These are phyloP conservation scores for Otus sunia DNA, from an alignment of 2,113 vertebrate genomes.

Conservation along the genomic window DNA sequence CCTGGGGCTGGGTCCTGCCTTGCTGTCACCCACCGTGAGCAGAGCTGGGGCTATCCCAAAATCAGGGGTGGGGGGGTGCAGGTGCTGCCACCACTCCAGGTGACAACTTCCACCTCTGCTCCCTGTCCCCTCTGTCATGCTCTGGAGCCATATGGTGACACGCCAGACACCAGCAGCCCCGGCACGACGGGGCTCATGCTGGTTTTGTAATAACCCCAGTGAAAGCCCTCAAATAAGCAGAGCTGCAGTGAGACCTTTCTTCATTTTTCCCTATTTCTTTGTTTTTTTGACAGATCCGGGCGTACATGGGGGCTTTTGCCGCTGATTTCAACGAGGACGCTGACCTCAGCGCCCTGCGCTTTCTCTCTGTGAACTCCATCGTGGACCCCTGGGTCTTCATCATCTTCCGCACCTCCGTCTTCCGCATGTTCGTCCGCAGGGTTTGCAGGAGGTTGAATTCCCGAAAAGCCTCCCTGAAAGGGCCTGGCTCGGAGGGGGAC, in stretches of 20 bases:
- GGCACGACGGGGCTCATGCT: rapidly evolving
- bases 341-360: slow-evolving; percentile 75
- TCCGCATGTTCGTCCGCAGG: slow-evolving; percentile 68
- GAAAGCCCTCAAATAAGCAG: neutral
- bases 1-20: rapidly evolving
- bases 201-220: neutral
- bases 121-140: neutral
- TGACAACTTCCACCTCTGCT: neutral
- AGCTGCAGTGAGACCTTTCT: neutral
- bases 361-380: slow-evolving; percentile 80
- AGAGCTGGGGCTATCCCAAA: neutral
- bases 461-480: neutral
- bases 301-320: slow-evolving; percentile 70
- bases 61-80: rapidly evolving
- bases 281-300: slow-evolving; percentile 64
- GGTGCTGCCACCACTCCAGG: neutral
- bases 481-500: rapidly evolving
- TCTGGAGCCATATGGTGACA: rapidly evolving
- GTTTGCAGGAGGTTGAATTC: slow-evolving; percentile 48
- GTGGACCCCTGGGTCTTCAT: slow-evolving; percentile 84
- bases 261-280: neutral
- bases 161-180: neutral
- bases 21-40: neutral
- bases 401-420: slow-evolving; percentile 80
- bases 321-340: slow-evolving; percentile 26